A percentile compares a stretch with the other conserved stretches of the same genome.
These are phyloP conservation scores for Stomorhina lunata DNA, from an alignment of 2,888 invertebrate species.

Conservation along the genomic window DNA sequence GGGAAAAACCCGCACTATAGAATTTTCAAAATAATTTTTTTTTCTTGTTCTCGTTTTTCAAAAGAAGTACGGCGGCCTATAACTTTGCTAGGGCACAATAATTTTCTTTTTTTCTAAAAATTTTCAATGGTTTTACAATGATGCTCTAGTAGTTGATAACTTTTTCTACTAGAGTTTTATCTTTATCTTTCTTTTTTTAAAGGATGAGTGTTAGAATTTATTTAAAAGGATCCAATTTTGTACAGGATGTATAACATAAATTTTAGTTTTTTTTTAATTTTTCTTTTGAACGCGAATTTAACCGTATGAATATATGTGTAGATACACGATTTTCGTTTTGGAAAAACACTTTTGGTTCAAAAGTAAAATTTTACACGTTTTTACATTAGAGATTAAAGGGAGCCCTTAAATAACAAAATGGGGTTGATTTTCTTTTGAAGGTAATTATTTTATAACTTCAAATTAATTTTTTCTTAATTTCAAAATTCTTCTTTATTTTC, in stretches of 20 bases:
- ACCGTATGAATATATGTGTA: conserved; percentile 1
- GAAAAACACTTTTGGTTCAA: neutral
- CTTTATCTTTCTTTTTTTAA: neutral
- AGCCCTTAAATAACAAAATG: neutral
- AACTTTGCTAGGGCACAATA: neutral
- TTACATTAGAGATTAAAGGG: too few relatives aligned
- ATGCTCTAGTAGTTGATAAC: neutral
- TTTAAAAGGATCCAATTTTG: neutral
- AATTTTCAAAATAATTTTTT: neutral
- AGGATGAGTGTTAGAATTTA: neutral
- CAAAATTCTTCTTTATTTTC: neutral
- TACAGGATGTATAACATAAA: neutral
- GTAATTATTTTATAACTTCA: neutral
- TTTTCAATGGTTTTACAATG: neutral
- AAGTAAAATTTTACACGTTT: neutral
- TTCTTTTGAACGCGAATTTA: neutral
- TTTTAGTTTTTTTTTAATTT: neutral
- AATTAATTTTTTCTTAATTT: neutral
- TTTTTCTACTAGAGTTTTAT: neutral
- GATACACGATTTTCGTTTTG: conserved; percentile 19
- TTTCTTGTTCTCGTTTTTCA: neutral
- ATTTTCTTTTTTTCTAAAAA: neutral
- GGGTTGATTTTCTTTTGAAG: neutral
- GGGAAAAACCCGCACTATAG: conserved; percentile 29
- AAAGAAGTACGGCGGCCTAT: neutral